A percentile compares a stretch with the other conserved stretches of the same genome.
Conservation (phyloP, 2,113 vertebrate species). For the Hucho hucho region DNA sequence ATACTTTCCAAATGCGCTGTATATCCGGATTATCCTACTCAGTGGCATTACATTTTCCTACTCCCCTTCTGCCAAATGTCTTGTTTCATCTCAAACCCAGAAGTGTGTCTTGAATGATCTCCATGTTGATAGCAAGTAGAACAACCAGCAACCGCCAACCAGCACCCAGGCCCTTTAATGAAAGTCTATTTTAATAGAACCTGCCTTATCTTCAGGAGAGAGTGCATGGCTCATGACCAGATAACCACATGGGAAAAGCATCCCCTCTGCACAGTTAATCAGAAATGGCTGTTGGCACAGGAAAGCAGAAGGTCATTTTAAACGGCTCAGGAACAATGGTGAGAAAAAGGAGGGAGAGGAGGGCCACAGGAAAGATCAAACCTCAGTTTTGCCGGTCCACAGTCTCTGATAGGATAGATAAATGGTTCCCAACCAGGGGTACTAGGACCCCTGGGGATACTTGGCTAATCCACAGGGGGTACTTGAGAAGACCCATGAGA, state of each 20-base stretch:
- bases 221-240: not conserved
- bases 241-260: not conserved
- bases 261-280: not conserved
- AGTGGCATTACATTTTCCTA: not conserved
- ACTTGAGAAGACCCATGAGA: too few species aligned
- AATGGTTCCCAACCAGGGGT: too few species aligned
- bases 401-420: too few species aligned
- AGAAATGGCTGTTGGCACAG: not conserved
- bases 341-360: not conserved
- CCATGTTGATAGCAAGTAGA: not conserved
- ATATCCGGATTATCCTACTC: too few species aligned
- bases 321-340: not conserved
- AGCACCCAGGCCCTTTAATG: not conserved
- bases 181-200: not conserved
- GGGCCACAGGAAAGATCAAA: not conserved
- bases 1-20: too few species aligned
- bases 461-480: too few species aligned
- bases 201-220: not conserved
- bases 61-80: too few species aligned
- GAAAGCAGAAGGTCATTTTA: not conserved
- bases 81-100: too few species aligned
- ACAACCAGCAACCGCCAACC: too few species aligned
- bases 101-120: not conserved
- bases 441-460: too few species aligned
- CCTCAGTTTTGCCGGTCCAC: not conserved